A percentile compares a stretch with the other conserved stretches of the same genome.
Evolutionary conservation across 2,797 vertebrate genomes (phyloP).

Genomic region (Tokudaia muenninki): DNA sequence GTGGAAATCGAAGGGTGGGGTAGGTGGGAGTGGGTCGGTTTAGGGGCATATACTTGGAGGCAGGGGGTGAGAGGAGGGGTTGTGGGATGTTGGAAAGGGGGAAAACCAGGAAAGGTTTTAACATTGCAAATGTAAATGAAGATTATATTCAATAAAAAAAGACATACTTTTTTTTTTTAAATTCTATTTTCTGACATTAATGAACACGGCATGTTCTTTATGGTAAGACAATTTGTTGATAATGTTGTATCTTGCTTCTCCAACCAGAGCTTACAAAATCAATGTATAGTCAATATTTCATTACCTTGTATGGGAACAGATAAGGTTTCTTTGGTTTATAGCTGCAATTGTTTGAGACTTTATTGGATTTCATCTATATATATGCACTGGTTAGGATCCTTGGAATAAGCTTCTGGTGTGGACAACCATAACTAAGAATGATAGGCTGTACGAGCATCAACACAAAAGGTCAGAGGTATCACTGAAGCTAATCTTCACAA

Average conservation of each 20-base stretch:
- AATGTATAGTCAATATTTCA: constrained; percentile 74
- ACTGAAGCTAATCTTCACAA: not conserved
- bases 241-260: not conserved
- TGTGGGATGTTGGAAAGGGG: too few relatives aligned
- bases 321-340: constrained; percentile 66
- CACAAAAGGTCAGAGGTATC: not conserved
- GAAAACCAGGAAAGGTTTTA: too few relatives aligned
- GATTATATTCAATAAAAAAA: not conserved
- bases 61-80: too few relatives aligned
- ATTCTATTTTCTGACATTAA: constrained; percentile 55
- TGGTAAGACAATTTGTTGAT: constrained; percentile 40
- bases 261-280: constrained; percentile 46
- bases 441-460: not conserved
- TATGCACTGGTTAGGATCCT: constrained; percentile 6
- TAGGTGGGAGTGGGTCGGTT: too few relatives aligned
- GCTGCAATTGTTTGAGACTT: constrained; percentile 46
- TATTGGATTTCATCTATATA: not conserved
- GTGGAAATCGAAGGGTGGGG: too few relatives aligned
- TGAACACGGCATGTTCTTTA: constrained; percentile 41
- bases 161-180: not conserved
- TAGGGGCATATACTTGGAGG: too few relatives aligned
- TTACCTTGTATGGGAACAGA: constrained; percentile 38
- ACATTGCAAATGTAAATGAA: too few relatives aligned
- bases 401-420: not conserved
- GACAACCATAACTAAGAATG: not conserved